Evolutionary conservation across 1,140 invertebrate species (phyloP), one percentile per base, ranked within the genome.

Genomic region (Ceratina australensis): DNA sequence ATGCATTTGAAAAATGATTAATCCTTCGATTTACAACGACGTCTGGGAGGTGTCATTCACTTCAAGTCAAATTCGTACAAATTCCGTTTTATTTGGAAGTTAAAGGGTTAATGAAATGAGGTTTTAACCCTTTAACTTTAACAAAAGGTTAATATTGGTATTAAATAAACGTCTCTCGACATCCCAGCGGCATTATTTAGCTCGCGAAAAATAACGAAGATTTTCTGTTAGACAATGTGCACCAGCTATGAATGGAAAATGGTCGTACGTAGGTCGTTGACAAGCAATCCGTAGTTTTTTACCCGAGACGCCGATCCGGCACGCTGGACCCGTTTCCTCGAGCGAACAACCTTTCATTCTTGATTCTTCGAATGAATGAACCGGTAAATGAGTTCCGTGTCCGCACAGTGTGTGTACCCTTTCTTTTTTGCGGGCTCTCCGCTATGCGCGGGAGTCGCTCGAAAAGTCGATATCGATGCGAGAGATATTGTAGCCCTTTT

Each of bases 331-430:
- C 81, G 72, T 42, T 42, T 42, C 72, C 72, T 24, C 57, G 10
- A 50, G 33, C 69, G 67, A 47, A 69, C 72, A 79, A 83, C 75
- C 74, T 83, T 78, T 78, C 80, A 77, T 66, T 83, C 75, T 83
- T 82, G 81, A 72, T 59, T 73, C 50, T 20, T 47, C 59, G 74
- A 83, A 72, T 78, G 80, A 83, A 83, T 78, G 79, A 83, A 82
- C 74, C 76, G 68, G 74, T 83, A 83, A 83, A 83, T 82, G 80
- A 82, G 80, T 78, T 65, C 74, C 80, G 57, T 64, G 80, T 78
- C 67, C 60, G 26, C 75, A 4, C 42, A 13, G 63, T 59, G 64
- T 60, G 28, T 8, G 47, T 49, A 15, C 47, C 42, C 54, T 47
- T 68, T 75, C 22, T 52, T 67, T 75, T 68, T 49, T 52, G 52